Conservation (phyloP, 1,140 invertebrate genomes). For the Anagrus nilaparvatae region DNA sequence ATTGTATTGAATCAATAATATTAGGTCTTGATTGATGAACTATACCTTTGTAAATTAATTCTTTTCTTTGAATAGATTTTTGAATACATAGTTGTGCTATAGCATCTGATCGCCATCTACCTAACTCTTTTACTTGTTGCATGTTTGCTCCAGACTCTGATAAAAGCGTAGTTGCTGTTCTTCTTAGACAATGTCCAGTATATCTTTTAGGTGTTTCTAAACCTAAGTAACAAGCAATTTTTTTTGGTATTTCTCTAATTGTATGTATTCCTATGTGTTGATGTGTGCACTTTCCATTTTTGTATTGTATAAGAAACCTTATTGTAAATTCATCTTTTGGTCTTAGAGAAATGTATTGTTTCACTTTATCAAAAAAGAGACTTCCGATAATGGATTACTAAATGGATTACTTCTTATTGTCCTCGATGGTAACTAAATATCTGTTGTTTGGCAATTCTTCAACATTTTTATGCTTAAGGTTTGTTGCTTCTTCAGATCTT, state of each 20-base stretch:
- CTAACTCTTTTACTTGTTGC: constrained; percentile 18
- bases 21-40: no score
- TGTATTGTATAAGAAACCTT: constrained; percentile 18
- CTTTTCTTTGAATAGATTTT: no score
- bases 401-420: constrained; percentile 10
- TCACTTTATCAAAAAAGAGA: constrained; percentile 12
- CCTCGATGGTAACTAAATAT: constrained; percentile 14
- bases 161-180: constrained; percentile 17
- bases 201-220: constrained; percentile 18
- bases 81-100: no score
- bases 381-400: constrained; percentile 4
- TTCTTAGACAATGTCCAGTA: constrained; percentile 20
- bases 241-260: constrained; percentile 16
- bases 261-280: constrained; percentile 20
- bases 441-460: constrained; percentile 10
- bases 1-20: no score
- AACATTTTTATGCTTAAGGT: constrained; percentile 15
- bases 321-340: constrained; percentile 10
- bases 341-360: constrained; percentile 14
- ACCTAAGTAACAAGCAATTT: constrained; percentile 18
- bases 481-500: constrained; percentile 18
- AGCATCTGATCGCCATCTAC: no score
- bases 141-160: constrained; percentile 21
- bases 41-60: no score
- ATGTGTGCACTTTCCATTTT: constrained; percentile 15